Percentiles rank a stretch among this genome's conserved stretches.
phyloP scores from a whole-genome alignment of 2,888 invertebrate species.

The Maniola hyperantus region DNA sequence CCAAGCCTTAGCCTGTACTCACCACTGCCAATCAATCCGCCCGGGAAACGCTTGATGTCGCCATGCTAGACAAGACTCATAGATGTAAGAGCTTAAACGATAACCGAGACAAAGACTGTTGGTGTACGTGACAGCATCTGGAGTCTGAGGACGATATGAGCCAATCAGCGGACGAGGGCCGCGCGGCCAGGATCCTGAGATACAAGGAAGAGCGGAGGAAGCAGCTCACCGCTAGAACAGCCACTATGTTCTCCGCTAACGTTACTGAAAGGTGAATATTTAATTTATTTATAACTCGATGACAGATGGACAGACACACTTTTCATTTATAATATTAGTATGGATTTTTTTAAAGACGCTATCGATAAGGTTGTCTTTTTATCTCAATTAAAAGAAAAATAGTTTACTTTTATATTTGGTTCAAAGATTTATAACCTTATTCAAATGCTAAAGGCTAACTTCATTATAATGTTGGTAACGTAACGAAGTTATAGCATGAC shows the following conservation, averaged over 20 bases:
- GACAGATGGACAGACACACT: too few species aligned
- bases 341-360: too few species aligned
- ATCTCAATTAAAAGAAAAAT: too few species aligned
- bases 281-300: not conserved
- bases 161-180: constrained; percentile 74
- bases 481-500: too few species aligned
- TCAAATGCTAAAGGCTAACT: too few species aligned
- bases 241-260: constrained; percentile 85
- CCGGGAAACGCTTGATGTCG: constrained; percentile 72
- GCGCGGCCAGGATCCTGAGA: constrained; percentile 85
- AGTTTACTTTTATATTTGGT: too few species aligned
- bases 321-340: too few species aligned
- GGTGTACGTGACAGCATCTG: constrained; percentile 66
- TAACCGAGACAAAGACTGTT: constrained; percentile 52
- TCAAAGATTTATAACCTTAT: too few species aligned
- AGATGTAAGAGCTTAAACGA: constrained; percentile 55
- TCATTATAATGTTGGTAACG: too few species aligned
- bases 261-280: constrained; percentile 76
- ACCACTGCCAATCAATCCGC: constrained; percentile 79
- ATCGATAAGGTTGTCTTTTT: too few species aligned
- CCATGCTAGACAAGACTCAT: constrained; percentile 71
- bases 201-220: constrained; percentile 89
- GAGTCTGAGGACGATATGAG: constrained; percentile 61
- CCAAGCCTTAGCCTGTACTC: constrained; percentile 64
- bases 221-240: constrained; percentile 85